These are phyloP conservation scores for Liasis olivaceus DNA, from an alignment of 2,797 vertebrate species.

Conservation along the genomic window DNA sequence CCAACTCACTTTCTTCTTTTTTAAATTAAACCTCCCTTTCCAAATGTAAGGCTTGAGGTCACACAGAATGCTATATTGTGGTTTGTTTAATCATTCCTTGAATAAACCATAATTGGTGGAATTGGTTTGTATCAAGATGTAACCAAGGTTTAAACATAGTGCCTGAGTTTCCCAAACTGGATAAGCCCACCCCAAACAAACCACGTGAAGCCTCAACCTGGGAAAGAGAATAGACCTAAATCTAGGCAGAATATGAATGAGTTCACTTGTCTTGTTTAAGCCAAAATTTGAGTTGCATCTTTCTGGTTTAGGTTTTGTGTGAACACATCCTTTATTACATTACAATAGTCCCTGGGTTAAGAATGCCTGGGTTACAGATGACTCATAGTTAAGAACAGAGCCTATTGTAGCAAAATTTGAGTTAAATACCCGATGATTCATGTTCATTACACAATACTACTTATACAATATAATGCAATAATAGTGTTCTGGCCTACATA, in stretches of 20 bases:
- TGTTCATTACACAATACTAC: no score
- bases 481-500: no score
- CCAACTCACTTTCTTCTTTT: background rate
- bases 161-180: background rate
- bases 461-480: no score
- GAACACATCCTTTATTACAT: background rate
- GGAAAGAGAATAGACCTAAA: background rate
- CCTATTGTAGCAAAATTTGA: no score
- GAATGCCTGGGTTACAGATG: no score
- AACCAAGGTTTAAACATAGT: background rate
- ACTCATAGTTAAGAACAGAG: no score
- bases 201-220: background rate
- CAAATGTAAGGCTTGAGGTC: background rate
- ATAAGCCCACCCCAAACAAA: background rate
- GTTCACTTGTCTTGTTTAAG: background rate
- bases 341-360: no score
- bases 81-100: background rate
- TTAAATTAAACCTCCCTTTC: background rate
- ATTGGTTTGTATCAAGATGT: background rate
- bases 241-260: background rate
- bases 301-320: background rate
- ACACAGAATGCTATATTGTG: background rate
- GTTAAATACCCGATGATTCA: no score
- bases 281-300: background rate
- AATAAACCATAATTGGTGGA: background rate